Evolutionary conservation across 2,113 vertebrate species (phyloP).

Genomic region (Urocitellus parryii): DNA sequence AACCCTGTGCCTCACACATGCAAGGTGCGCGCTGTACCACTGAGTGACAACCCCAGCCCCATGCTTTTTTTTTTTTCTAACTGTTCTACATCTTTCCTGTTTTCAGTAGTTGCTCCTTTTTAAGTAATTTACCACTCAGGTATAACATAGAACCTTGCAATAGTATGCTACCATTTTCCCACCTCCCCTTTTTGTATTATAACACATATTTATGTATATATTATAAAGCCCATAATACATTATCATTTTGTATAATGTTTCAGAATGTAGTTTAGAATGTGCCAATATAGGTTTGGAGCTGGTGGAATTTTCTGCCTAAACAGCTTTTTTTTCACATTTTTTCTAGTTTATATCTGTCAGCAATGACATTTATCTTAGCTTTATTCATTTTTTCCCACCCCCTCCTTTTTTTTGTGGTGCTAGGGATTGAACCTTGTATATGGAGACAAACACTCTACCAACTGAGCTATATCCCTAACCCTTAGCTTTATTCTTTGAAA

Average conservation of each 20-base stretch:
- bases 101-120: neutral
- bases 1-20: too few relatives aligned
- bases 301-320: neutral
- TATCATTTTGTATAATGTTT: constrained; percentile 19
- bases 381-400: neutral
- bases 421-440: too few relatives aligned
- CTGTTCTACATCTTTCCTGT: neutral
- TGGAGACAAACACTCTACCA: too few relatives aligned
- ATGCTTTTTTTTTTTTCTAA: neutral
- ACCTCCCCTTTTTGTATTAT: neutral
- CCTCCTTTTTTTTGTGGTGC: too few relatives aligned
- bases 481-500: neutral
- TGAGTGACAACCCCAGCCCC: too few relatives aligned
- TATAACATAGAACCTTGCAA: neutral
- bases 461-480: too few relatives aligned
- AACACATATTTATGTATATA: neutral
- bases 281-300: neutral
- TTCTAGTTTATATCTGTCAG: neutral
- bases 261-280: neutral
- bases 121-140: neutral
- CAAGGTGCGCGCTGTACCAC: too few relatives aligned
- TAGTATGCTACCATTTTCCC: neutral
- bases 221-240: neutral
- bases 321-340: neutral
- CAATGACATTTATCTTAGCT: neutral